Base-by-base conservation (phyloP, 2,113 vertebrate genomes). In the Thunnus thynnus region DNA sequence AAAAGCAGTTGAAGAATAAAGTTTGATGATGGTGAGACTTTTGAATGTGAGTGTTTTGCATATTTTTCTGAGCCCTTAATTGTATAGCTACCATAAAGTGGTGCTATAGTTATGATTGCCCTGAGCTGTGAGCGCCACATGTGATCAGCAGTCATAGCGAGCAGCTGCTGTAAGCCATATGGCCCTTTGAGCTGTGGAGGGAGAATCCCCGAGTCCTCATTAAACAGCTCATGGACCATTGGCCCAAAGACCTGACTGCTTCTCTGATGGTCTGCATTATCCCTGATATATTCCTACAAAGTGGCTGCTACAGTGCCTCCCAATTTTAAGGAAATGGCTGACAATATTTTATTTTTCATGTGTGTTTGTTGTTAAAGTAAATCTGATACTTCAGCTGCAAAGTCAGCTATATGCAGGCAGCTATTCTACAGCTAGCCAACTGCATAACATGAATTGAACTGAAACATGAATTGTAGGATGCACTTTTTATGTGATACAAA, bases 111-210 rank as follows among this genome's bases (percentile, higher is more conserved):
- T 87, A 81, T 52, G 22, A 82, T 76, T 54, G 72, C 89, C 85
- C 65, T 78, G 82, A 91, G 88, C 82, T 74, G 54, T 79, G 48
- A 91, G 81, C 51, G n/a, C 83, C 81, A 86, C 93, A 84, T 88
- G 85, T 72, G 68, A 86, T 86, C 83, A 84, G 83, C 78, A 89
- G 82, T 83, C 80, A 72, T 85, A 47, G 61, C 51, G 61, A 92
- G 85, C 92, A 94, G 90, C 88, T 94, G 89, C 88, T 92, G 77
- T 81, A 83, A 88, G 84, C 91, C 93, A 93, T 92, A 92, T 93
- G 93, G 89, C 82, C 81, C 82, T 91, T 79, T 89, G 83, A 90
- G 85, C 78, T 73, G 84, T 79, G 62, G 80, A 89, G 82, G 69
- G 88, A 90, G 80, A 83, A 83, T 89, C 85, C 84, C 85, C 0